Conservation (phyloP, 2,797 vertebrate genomes). For the Hyperoplus lanceolatus region DNA sequence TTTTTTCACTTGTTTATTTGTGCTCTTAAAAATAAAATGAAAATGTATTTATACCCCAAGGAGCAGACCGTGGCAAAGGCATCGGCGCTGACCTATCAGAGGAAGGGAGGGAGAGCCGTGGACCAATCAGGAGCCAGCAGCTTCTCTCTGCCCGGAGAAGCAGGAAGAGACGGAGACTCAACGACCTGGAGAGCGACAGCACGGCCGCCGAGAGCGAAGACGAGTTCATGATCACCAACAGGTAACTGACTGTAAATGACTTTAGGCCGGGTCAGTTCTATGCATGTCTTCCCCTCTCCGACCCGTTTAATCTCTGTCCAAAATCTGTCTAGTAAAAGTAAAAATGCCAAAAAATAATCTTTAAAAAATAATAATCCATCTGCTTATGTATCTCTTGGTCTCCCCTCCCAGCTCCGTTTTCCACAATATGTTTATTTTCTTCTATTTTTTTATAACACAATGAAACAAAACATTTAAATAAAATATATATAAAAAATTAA, state of each 20-base stretch:
- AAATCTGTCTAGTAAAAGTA: neutral
- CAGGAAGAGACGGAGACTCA: conserved; percentile 94
- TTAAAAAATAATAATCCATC: too few relatives aligned
- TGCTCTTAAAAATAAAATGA: neutral
- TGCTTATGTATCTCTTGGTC: too few relatives aligned
- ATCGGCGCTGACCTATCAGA: conserved; percentile 88
- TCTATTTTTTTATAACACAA: too few relatives aligned
- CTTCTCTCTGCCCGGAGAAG: conserved; percentile 79
- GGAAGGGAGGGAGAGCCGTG: conserved; percentile 89
- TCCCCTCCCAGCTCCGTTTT: too few relatives aligned
- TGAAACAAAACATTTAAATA: too few relatives aligned
- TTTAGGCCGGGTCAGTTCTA: neutral
- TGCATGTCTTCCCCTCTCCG: too few relatives aligned
- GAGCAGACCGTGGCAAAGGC: conserved; percentile 87
- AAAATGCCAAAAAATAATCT: too few relatives aligned
- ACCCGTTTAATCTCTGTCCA: too few relatives aligned
- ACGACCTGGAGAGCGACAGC: conserved; percentile 97
- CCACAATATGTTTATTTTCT: too few relatives aligned
- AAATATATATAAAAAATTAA: too few relatives aligned
- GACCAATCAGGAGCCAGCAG: conserved; percentile 82
- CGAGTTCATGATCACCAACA: conserved; percentile 96
- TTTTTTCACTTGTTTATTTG: neutral
- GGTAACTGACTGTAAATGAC: conserved; percentile 77
- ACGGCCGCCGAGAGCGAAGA: conserved; percentile 96
- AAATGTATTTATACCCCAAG: conserved; percentile 55